Percentiles rank a stretch among this genome's conserved stretches.
phyloP scores from a whole-genome alignment of 2,113 vertebrate genomes.

The Chaenocephalus aceratus region DNA sequence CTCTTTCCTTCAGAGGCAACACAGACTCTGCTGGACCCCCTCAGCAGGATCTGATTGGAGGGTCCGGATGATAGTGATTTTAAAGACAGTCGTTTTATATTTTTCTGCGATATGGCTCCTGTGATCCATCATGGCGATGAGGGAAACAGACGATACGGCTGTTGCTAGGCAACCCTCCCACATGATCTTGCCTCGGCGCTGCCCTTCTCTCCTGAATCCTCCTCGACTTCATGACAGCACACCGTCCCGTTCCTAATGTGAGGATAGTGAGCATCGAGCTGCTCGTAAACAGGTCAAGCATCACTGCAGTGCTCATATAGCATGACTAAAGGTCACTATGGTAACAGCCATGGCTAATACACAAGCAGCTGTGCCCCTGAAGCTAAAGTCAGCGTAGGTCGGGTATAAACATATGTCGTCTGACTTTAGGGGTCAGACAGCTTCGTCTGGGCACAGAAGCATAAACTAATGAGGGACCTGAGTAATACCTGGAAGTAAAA shows the following conservation, averaged over 20 bases:
- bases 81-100: background rate
- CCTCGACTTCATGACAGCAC: conserved; percentile 17
- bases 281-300: conserved; percentile 11
- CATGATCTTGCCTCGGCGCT: conserved; percentile 59
- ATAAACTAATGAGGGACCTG: background rate
- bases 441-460: background rate
- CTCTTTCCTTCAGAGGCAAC: conserved; percentile 34
- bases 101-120: conserved; percentile 15
- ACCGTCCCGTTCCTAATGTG: conserved; percentile 8
- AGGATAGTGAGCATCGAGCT: conserved; percentile 1
- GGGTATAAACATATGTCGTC: background rate
- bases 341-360: background rate
- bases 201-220: conserved; percentile 27
- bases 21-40: background rate
- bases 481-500: background rate
- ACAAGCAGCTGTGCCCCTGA: background rate
- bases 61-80: background rate
- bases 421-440: background rate
- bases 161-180: conserved; percentile 81
- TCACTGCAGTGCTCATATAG: background rate
- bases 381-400: background rate
- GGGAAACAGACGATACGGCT: conserved; percentile 52
- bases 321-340: background rate
- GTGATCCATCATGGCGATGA: conserved; percentile 37
- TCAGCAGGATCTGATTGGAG: background rate